Evolutionary conservation across 2,797 vertebrate genomes (phyloP).

Genomic region (Notolabrus celidotus): DNA sequence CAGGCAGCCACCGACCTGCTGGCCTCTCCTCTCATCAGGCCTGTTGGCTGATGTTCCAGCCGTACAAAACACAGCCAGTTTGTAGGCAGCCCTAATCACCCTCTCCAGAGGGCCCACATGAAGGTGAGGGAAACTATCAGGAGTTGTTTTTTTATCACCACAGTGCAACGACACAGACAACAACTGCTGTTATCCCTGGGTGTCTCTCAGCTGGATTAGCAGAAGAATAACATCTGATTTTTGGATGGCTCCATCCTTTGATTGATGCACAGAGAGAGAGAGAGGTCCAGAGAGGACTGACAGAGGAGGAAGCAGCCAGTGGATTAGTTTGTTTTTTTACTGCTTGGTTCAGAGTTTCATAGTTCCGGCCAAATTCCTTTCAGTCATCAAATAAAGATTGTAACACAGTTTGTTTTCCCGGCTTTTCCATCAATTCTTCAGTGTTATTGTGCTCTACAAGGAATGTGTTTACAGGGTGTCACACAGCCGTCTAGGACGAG

Average conservation of each 20-base stretch:
- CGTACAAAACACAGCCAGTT: slow-evolving; percentile 30
- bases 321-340: neutral
- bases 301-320: slow-evolving; percentile 21
- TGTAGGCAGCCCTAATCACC: slow-evolving; percentile 62
- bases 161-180: slow-evolving; percentile 19
- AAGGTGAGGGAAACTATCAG: slow-evolving; percentile 47
- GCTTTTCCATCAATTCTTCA: neutral
- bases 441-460: no score
- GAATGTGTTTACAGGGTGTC: no score
- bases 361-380: neutral
- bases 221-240: slow-evolving; percentile 22
- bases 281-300: slow-evolving; percentile 15
- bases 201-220: slow-evolving; percentile 21
- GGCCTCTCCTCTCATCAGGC: slow-evolving; percentile 59
- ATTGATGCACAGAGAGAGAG: slow-evolving; percentile 5
- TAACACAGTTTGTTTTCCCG: neutral
- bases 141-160: neutral
- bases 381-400: neutral
- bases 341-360: neutral
- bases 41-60: slow-evolving; percentile 43
- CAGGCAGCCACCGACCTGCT: slow-evolving; percentile 51
- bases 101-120: slow-evolving; percentile 44
- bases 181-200: slow-evolving; percentile 25
- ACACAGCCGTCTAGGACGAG: no score
- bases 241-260: neutral